Base-by-base conservation (phyloP, 2,113 vertebrate species). In the Otus sunia region DNA sequence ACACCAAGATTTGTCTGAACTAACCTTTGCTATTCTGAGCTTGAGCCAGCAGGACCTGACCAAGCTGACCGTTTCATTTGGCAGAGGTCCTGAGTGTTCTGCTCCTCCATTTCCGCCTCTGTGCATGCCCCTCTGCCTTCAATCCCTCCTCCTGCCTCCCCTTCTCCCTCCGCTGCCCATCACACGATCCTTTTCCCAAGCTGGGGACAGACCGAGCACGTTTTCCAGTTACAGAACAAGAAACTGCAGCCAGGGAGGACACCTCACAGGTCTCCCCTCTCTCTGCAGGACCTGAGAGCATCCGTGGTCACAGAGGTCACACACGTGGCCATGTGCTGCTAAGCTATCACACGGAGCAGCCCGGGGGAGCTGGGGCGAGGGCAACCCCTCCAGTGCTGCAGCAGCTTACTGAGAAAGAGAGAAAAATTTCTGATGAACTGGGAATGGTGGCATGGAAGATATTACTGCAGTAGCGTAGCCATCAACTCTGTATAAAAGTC, bases 21-120 rank as follows among this genome's bases (percentile, higher is more conserved):
- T 64, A 94, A 79, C 78, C 74, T 95, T 47, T 75, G 81, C 62
- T 89, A 39, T 64, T 75, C 59, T 30, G n/a, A 95, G 47, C 81
- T 58, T 82, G 23, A 81, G 62, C 32, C 78, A 87, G 73, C 45
- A 87, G 50, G 56, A 67, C 43, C 49, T 64, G 39, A 64, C 34
- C 56, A 71, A 85, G 80, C 52, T 83, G 29, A 79, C 5, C 26
- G 45, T 49, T 83, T 88, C 39, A 17, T 50, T 74, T 84, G 73
- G 67, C 56, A 84, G 52, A 72, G 30, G 84, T 23, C 32, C 69
- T 62, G 64, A 81, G 37, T 2, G 0, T 41, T 89, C 64, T 88
- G 58, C 64, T 55, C 17, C 50, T 87, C 67, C 3, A 0, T 7
- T 75, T 55, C 34, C 32, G 32, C 12, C 36, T 88, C 53, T 12